Conservation (phyloP, 2,888 invertebrate genomes). For the Diaperis boleti region DNA sequence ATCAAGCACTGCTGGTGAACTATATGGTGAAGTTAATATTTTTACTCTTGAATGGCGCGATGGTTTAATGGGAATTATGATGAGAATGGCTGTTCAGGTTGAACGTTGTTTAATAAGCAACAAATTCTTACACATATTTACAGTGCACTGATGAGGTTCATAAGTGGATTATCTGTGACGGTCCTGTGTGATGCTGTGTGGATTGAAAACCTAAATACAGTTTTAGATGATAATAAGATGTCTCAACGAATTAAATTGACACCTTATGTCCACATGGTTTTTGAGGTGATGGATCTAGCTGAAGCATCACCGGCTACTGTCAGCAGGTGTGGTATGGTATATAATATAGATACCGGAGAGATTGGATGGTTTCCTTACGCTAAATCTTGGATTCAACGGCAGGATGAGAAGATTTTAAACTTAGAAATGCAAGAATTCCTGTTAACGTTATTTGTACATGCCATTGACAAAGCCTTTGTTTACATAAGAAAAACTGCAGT, state of each 20-base stretch:
- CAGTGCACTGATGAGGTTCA: slow-evolving; percentile 75
- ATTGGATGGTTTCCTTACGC: slow-evolving; percentile 85
- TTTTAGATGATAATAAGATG: slow-evolving; percentile 94
- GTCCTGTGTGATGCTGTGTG: slow-evolving; percentile 93
- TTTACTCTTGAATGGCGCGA: slow-evolving; percentile 92
- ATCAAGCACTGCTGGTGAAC: slow-evolving; percentile 87
- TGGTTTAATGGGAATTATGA: slow-evolving; percentile 82
- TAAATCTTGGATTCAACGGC: slow-evolving; percentile 78
- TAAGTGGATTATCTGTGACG: slow-evolving; percentile 93
- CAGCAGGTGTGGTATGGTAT: slow-evolving; percentile 89
- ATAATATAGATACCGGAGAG: slow-evolving; percentile 87
- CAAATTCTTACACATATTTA: slow-evolving; percentile 37
- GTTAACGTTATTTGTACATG: slow-evolving; percentile 73
- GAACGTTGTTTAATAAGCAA: too few species aligned
- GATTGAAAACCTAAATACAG: slow-evolving; percentile 95
- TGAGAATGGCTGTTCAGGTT: slow-evolving; percentile 73
- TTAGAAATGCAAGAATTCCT: slow-evolving; percentile 75
- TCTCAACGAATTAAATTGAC: slow-evolving; percentile 92
- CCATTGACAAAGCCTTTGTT: slow-evolving; percentile 76
- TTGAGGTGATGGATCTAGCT: slow-evolving; percentile 86
- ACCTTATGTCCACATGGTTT: slow-evolving; percentile 90
- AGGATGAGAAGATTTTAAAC: slow-evolving; percentile 68
- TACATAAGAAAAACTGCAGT: slow-evolving; percentile 78
- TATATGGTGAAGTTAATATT: slow-evolving; percentile 88
- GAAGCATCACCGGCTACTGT: slow-evolving; percentile 95